Base-by-base conservation (phyloP, 2,888 invertebrate species). In the Ischnura elegans region DNA sequence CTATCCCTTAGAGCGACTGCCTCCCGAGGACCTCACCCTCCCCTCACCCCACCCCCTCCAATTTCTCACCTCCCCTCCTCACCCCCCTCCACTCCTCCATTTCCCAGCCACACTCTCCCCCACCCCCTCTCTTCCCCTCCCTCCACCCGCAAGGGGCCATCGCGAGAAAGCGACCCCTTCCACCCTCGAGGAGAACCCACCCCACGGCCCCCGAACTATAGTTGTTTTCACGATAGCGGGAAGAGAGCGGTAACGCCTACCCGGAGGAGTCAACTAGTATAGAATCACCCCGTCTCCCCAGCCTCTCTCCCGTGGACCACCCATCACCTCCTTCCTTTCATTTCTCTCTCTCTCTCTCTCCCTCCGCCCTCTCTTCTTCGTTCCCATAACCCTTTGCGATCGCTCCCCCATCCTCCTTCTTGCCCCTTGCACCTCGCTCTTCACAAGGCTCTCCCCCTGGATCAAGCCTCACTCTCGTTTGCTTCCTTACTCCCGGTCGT, bases 161-260 rank as follows among this genome's bases (percentile, higher is more conserved):
- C n/a, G n/a, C n/a, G n/a, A n/a, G 36, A 43, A 47, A 47, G 55
- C 55, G 42, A 36, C 90, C 61, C 45, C n/a, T 36, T 45, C 85
- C 51, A 47, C 51, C 51, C 51, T 51, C 13, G 13, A 51, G 43
- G 21, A 19, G 42, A 10, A 29, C 55, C 55, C 87, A 55, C 66
- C 25, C 66, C 61, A 43, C 90, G 42, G 43, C 90, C 55, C 90
- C 90, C 29, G 61, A 90, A 90, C 90, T 90, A 90, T 90, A 90
- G 90, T 90, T 90, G 90, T 90, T 90, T 90, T 90, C 90, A 90
- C 61, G 90, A 55, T 55, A 90, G 87, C 87, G 87, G 87, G 51
- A 51, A 87, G 87, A 87, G 87, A 36, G 29, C 51, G 87, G 87
- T 47, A 47, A 25, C 45, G 86, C 45, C 43, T 25, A 36, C 86